Evolutionary conservation across 1,140 invertebrate genomes (phyloP), one percentile per base, ranked within the genome.

Genomic region (Monomorium pharaonis): DNA sequence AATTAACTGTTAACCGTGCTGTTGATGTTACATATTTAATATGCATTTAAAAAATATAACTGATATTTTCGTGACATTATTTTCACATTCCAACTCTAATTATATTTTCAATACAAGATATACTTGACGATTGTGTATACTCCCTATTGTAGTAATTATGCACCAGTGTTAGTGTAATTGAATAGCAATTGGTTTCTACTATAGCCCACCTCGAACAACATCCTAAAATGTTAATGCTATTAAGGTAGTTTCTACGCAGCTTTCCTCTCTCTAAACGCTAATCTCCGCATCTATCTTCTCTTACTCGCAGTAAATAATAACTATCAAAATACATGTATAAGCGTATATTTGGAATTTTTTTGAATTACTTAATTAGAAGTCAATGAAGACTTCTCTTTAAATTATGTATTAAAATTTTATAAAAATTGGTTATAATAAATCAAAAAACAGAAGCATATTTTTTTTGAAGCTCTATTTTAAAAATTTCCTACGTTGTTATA

Each of bases 161-260:
- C 54, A 56, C 21, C 51, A 56, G n/a, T 24, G 65, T 49, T 77
- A 69, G 81, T 88, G 88, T 92, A 88, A 92, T 92, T 67, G 84
- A 65, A 75, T 56, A 65, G 75, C 67, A 86, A 92, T 90, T 80
- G 88, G 78, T 89, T 87, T 58, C 83, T 60, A 49, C 24, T 72
- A 76, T 30, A 63, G 63, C 30, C 54, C 63, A 58, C 44, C 62
- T 84, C 75, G 72, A 85, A 63, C 74, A 77, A 70, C 56, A 86
- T 65, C 83, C 72, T 92, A 91, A 92, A 92, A 91, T 90, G 91
- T 92, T 93, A 91, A 92, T 92, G 74, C 88, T 85, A 85, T 91
- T 92, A 91, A 91, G 86, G 87, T 84, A 92, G 88, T 91, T 92
- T 92, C 90, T 80, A 81, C 74, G n/a, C 90, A 30, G 37, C 62